Percentiles rank a stretch among this genome's conserved stretches.
Evolutionary conservation across 2,888 invertebrate species (phyloP).

Genomic region (Eilema sororculum): DNA sequence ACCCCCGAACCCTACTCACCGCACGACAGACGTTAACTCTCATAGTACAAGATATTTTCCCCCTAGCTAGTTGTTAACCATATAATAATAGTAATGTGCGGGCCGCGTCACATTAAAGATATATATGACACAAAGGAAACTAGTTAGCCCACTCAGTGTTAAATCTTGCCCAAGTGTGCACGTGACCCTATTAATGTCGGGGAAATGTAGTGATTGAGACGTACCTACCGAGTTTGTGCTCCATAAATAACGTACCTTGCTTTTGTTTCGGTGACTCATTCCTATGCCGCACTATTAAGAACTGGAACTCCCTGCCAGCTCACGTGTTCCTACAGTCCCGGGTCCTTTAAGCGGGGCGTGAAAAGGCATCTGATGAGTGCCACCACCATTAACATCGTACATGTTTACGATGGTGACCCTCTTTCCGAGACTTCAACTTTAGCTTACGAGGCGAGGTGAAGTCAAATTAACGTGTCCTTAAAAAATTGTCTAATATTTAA

Average conservation of each 20-base stretch:
- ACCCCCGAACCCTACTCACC: background rate
- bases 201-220: background rate
- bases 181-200: background rate
- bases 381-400: no score
- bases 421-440: no score
- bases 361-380: no score
- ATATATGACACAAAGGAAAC: background rate
- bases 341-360: no score
- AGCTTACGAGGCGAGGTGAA: no score
- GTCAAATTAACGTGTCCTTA: no score
- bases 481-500: no score
- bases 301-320: no score
- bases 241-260: background rate
- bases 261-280: no score
- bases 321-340: no score
- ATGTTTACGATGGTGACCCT: no score
- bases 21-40: background rate
- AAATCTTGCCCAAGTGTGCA: background rate
- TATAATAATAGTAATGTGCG: background rate
- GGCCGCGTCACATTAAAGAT: background rate
- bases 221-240: background rate
- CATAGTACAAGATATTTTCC: background rate
- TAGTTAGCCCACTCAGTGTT: background rate
- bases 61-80: slow-evolving; percentile 1
- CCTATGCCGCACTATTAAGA: no score